phyloP scores from a whole-genome alignment of 2,888 invertebrate genomes.

The Masnerella sp. region DNA sequence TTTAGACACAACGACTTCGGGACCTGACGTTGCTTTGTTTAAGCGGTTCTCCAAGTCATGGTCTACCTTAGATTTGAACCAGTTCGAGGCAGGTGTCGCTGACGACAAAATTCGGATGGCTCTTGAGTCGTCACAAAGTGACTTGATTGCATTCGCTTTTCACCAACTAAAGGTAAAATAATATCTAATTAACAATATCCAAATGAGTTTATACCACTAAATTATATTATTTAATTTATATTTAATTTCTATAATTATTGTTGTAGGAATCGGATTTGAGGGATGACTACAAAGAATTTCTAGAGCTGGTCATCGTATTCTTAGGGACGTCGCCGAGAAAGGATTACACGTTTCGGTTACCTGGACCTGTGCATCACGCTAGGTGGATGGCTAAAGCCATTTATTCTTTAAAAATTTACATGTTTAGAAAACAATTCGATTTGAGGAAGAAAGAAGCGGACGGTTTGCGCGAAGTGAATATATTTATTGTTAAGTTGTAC shows the following conservation, averaged over 20 bases:
- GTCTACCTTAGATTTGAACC: conserved; percentile 1
- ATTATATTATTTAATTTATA: background rate
- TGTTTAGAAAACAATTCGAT: background rate
- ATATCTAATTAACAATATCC: background rate
- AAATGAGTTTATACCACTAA: conserved; percentile 4
- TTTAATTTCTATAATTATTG: background rate
- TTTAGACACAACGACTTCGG: background rate
- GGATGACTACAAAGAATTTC: conserved; percentile 63
- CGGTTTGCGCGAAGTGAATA: background rate
- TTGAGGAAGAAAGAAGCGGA: background rate
- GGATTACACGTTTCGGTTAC: conserved; percentile 32
- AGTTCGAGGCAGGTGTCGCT: conserved; percentile 14
- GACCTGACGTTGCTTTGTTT: conserved; percentile 4
- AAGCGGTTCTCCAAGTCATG: conserved; percentile 5
- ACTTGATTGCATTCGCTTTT: background rate
- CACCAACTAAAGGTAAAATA: conserved; percentile 17
- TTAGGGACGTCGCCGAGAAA: conserved; percentile 57
- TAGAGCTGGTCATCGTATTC: conserved; percentile 64
- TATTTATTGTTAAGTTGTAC: background rate
- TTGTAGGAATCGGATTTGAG: conserved; percentile 32
- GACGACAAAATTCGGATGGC: background rate
- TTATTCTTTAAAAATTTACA: background rate
- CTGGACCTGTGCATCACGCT: conserved; percentile 65
- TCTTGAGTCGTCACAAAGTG: background rate
- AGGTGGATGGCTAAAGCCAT: conserved; percentile 65